Base-by-base conservation (phyloP, 1,140 invertebrate species). In the Micrasema longulum region DNA sequence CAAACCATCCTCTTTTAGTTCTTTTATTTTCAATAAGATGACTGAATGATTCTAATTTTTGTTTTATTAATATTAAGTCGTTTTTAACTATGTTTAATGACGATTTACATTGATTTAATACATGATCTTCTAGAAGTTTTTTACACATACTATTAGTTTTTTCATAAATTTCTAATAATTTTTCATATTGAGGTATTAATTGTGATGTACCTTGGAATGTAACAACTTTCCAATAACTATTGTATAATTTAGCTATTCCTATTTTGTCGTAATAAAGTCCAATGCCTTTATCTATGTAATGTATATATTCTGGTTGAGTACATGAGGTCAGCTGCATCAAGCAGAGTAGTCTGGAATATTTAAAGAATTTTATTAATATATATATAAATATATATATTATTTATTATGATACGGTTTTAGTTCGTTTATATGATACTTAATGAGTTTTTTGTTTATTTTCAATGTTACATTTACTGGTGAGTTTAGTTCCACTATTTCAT, bases 1-100 rank as follows among this genome's bases (percentile, higher is more conserved):
- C 66, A 55, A 68, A 68, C 66, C 66, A 60, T 36, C 66, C 66
- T 31, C 66, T 48, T 68, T 68, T 68, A 11, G 36, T n/a, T 62
- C 31, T 1, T 2, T 22, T 36, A 2, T 52, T 68, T 31, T n/a
- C 12, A n/a, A 14, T 6, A 48, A 41, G 38, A n/a, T 41, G 1
- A 41, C 10, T 41, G 10, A 41, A 11, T 5, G n/a, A n/a, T n/a
- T n/a, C n/a, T n/a, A n/a, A n/a, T n/a, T n/a, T n/a, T n/a, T n/a
- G n/a, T n/a, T n/a, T n/a, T n/a, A n/a, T n/a, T n/a, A n/a, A n/a
- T n/a, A n/a, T n/a, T n/a, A n/a, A n/a, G n/a, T n/a, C n/a, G n/a
- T n/a, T n/a, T n/a, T 48, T 48, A 3, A 48, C 18, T 2, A 16
- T 14, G n/a, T 12, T 1, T 14, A 48, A 16, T 6, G 45, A 48